A percentile compares a stretch with the other conserved stretches of the same genome.
These are phyloP conservation scores for Syngnathus rostellatus DNA, from an alignment of 2,797 vertebrate genomes.

Conservation along the genomic window DNA sequence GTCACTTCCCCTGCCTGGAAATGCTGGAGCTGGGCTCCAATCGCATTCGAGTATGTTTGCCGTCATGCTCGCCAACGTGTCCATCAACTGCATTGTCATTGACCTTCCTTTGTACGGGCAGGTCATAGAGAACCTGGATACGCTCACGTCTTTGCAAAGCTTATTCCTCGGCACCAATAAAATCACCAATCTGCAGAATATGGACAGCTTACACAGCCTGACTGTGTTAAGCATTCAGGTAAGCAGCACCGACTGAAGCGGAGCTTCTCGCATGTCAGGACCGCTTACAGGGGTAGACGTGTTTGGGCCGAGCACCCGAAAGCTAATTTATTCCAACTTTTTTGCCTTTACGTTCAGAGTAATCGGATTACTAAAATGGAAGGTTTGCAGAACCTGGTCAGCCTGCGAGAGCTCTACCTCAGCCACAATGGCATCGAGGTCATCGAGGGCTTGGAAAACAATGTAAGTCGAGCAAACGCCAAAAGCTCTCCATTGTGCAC, in stretches of 20 bases:
- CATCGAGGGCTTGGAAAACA: conserved; percentile 95
- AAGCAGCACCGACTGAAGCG: conserved; percentile 16
- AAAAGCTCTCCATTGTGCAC: conserved; percentile 2
- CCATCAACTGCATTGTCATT: neutral
- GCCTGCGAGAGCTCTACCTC: conserved; percentile 87
- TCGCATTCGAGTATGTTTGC: conserved; percentile 83
- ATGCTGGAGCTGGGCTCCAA: conserved; percentile 98
- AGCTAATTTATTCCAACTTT: neutral
- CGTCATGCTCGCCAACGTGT: neutral
- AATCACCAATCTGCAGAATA: conserved; percentile 89
- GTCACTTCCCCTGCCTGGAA: conserved; percentile 76
- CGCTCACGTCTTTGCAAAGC: conserved; percentile 80
- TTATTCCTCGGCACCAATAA: conserved; percentile 99
- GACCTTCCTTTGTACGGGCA: conserved; percentile 44
- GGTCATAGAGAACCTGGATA: conserved; percentile 90
- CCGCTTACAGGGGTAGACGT: neutral
- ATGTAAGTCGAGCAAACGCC: conserved; percentile 71
- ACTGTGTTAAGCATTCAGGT: conserved; percentile 98
- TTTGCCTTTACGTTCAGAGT: conserved; percentile 68
- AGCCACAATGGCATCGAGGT: conserved; percentile 97
- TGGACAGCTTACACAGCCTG: conserved; percentile 86
- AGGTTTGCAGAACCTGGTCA: conserved; percentile 86
- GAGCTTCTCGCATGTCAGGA: neutral
- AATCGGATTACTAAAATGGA: conserved; percentile 97
- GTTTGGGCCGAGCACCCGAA: neutral